Evolutionary conservation across 2,113 vertebrate genomes (phyloP), one percentile per base, ranked within the genome.

Genomic region (Chloropsis cyanopogon): DNA sequence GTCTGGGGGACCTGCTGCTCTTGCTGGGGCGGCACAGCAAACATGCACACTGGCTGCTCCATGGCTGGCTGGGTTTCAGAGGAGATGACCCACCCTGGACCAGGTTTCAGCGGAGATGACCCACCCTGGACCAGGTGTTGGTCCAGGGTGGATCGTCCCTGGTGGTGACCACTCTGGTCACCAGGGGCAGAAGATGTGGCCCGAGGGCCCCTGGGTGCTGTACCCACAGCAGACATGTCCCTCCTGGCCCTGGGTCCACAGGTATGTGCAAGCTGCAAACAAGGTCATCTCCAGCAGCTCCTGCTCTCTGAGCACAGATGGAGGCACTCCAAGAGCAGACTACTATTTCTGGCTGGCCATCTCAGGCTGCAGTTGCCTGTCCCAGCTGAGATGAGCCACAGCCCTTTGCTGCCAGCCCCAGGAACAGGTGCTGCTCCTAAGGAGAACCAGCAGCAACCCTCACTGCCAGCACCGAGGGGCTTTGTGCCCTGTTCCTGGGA

Each of bases 181-280:
- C 20, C 11, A 14, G 22, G 12, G 13, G 10, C 47, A 80, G 66
- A 13, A 35, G 28, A 49, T 31, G 19, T 0, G 1, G 29, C n/a
- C 23, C 0, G 0, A 63, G 31, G 8, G 25, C 19, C n/a, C n/a
- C 7, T 19, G n/a, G 31, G n/a, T 18, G 54, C 59, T 52, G 28
- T 14, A 25, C n/a, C 60, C 25, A 15, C 0, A 10, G 61, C 44
- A 82, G 47, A 35, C 6, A 2, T 1, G 0, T 5, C 35, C 8
- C 17, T 65, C n/a, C 56, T 4, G 17, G 37, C 6, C 28, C 81
- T 26, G 28, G 2, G 7, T 52, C 57, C 41, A 53, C 2, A 1
- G 25, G 22, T 25, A 28, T 0, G 0, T 8, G 21, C 2, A 1
- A 77, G 41, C 1, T 0, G 5, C 68, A 73, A 44, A 44, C 73